A percentile compares a stretch with the other conserved stretches of the same genome.
These are phyloP conservation scores for Mus caroli DNA, from an alignment of 2,797 vertebrate genomes.

Conservation along the genomic window DNA sequence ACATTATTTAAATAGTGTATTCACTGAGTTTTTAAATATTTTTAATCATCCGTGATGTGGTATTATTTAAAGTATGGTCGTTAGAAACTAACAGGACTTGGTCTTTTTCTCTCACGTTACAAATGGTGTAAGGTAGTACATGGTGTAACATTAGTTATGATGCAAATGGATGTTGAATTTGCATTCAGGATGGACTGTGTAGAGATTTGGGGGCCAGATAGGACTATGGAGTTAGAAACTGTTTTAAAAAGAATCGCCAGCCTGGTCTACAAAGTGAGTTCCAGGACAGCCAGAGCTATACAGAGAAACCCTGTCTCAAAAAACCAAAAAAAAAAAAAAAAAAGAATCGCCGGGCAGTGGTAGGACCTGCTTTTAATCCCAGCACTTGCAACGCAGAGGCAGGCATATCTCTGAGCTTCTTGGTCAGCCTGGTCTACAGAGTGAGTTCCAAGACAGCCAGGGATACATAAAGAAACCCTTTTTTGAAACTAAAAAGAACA, in stretches of 20 bases:
- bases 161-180: neutral
- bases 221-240: neutral
- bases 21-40: neutral
- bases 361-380: no score
- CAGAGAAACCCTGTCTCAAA: no score
- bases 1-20: neutral
- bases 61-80: neutral
- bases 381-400: no score
- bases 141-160: neutral
- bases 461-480: no score
- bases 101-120: neutral
- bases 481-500: no score
- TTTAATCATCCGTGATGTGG: neutral
- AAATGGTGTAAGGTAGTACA: neutral
- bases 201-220: neutral
- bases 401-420: no score
- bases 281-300: no score
- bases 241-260: neutral
- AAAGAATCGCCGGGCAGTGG: neutral
- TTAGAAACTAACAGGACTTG: neutral
- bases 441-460: no score
- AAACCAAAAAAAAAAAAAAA: neutral
- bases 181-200: neutral
- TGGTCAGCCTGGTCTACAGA: no score
- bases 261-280: no score